Conservation (phyloP, 2,797 vertebrate species). For the Austrolebias charrua region DNA sequence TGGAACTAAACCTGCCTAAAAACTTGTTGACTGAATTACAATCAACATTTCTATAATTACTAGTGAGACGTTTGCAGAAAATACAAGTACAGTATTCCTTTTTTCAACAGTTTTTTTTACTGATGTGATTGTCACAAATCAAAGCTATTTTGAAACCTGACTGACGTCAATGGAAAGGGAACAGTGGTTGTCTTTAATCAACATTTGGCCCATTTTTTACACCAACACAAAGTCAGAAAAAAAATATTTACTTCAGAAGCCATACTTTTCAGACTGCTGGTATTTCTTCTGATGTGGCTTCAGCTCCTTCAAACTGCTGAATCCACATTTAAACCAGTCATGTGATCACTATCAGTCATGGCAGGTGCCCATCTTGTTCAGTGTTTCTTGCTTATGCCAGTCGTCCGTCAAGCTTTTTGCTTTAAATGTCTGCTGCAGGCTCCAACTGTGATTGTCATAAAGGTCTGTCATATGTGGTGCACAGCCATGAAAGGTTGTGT, state of each 20-base stretch:
- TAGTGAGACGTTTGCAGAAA: neutral
- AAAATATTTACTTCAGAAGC: conserved; percentile 40
- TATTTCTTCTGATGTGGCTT: conserved; percentile 48
- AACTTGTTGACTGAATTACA: no score
- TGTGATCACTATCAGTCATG: conserved; percentile 41
- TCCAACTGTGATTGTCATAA: conserved; percentile 18
- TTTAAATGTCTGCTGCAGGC: conserved; percentile 53
- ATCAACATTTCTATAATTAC: no score
- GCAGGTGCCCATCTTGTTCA: conserved; percentile 64
- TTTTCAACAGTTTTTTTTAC: neutral
- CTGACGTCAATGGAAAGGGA: conserved; percentile 26
- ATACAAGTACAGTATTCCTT: neutral
- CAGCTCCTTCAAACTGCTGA: conserved; percentile 50
- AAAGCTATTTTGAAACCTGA: conserved; percentile 24
- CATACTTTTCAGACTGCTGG: conserved; percentile 41
- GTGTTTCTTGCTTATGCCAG: conserved; percentile 76
- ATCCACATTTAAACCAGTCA: conserved; percentile 39
- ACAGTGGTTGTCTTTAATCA: conserved; percentile 23
- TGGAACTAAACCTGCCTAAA: no score
- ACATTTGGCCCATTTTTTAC: conserved; percentile 18
- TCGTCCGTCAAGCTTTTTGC: conserved; percentile 76
- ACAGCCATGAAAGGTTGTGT: conserved; percentile 2
- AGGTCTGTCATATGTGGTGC: conserved; percentile 30
- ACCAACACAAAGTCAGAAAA: conserved; percentile 23
- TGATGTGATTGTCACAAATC: neutral